Percentiles rank a stretch among this genome's conserved stretches.
Conservation (phyloP, 2,888 invertebrate genomes). For the Digitonthophagus gazella region DNA sequence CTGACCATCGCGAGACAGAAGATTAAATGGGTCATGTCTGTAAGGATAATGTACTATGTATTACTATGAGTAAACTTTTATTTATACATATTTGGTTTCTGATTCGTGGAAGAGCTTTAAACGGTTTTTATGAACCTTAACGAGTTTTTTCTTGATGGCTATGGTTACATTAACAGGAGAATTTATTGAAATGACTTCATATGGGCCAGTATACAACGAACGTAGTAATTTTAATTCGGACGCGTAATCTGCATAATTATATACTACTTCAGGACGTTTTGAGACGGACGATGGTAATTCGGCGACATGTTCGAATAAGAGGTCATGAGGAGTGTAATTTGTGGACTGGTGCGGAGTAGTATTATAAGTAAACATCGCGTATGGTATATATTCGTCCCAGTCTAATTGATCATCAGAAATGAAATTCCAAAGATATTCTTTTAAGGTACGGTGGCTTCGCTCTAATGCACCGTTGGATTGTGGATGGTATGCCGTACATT, state of each 20-base stretch:
- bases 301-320: background rate
- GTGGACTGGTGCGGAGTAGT: too few relatives aligned
- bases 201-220: background rate
- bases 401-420: constrained; percentile 36
- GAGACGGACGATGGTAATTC: background rate
- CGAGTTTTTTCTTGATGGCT: background rate
- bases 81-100: background rate
- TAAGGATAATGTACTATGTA: background rate
- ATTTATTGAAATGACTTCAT: background rate
- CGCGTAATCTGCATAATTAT: background rate
- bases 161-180: constrained; percentile 8
- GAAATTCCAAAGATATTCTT: constrained; percentile 39
- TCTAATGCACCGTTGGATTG: constrained; percentile 39
- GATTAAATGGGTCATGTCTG: background rate
- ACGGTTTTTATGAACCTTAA: constrained; percentile 5
- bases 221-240: background rate
- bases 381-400: too few relatives aligned
- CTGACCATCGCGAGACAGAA: background rate
- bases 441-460: constrained; percentile 39
- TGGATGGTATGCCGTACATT: constrained; percentile 39
- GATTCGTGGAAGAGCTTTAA: background rate
- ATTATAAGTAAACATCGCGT: too few relatives aligned
- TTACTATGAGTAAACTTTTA: background rate
- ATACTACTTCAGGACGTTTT: background rate
- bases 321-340: constrained; percentile 30